Evolutionary conservation across 2,113 vertebrate species (phyloP).

Genomic region (Equus quagga): DNA sequence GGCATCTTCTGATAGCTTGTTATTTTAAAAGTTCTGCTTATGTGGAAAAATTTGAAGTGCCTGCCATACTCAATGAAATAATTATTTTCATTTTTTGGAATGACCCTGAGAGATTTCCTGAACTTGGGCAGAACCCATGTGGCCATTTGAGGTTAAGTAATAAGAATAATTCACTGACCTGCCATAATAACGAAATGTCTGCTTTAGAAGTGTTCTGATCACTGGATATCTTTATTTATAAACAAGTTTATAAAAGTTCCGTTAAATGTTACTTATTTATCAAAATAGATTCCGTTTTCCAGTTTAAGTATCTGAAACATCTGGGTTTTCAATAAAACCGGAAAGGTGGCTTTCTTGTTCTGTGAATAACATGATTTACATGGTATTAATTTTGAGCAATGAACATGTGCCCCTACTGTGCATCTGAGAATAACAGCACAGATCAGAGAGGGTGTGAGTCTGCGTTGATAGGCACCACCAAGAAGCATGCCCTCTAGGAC

Average conservation of each 20-base stretch:
- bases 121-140: conserved; percentile 44
- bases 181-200: neutral
- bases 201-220: conserved; percentile 9
- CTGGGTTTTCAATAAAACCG: neutral
- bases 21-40: neutral
- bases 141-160: neutral
- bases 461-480: neutral
- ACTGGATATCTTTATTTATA: neutral
- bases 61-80: neutral
- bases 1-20: neutral
- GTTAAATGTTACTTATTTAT: neutral
- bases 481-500: neutral
- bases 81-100: neutral
- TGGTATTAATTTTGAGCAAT: neutral
- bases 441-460: neutral
- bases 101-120: conserved; percentile 23
- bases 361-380: neutral
- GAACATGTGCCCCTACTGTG: neutral
- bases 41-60: neutral
- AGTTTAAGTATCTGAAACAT: neutral
- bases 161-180: neutral
- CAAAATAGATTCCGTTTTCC: neutral
- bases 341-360: neutral
- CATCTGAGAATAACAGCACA: neutral
- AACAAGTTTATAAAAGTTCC: neutral